phyloP scores from a whole-genome alignment of 1,140 invertebrate genomes.

The Pseudomyrmex flavicornis region DNA sequence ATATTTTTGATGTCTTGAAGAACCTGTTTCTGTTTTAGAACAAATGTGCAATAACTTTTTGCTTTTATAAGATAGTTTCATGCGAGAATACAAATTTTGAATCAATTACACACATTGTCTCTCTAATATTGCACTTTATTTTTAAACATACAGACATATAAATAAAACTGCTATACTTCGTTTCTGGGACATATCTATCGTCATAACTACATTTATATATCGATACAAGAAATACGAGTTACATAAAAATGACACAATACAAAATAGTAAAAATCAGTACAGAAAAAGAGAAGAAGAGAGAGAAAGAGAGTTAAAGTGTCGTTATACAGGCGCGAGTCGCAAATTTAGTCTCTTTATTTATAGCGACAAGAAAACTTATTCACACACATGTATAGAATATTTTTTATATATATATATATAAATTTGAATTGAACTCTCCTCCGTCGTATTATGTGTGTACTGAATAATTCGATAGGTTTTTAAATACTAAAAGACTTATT shows the following conservation, averaged over 20 bases:
- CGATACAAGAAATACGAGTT: conserved; percentile 66
- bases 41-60: too few relatives aligned
- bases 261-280: conserved; percentile 78
- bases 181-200: conserved; percentile 56
- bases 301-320: conserved; percentile 68
- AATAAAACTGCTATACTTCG: conserved; percentile 77
- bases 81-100: too few relatives aligned
- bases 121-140: conserved; percentile 78
- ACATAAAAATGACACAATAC: conserved; percentile 73
- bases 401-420: conserved; percentile 12
- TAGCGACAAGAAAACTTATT: conserved; percentile 31
- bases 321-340: conserved; percentile 62
- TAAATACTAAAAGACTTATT: conserved; percentile 51
- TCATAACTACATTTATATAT: conserved; percentile 53
- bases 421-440: conserved; percentile 22
- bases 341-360: conserved; percentile 34
- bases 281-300: conserved; percentile 47
- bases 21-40: too few relatives aligned
- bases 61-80: too few relatives aligned
- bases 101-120: too few relatives aligned
- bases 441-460: conserved; percentile 18
- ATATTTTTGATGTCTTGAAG: too few relatives aligned
- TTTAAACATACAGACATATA: conserved; percentile 76
- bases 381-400: conserved; percentile 24
- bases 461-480: conserved; percentile 52